Percentiles rank a stretch among this genome's conserved stretches.
Evolutionary conservation across 2,797 vertebrate species (phyloP).

Genomic region (Siniperca undulata): DNA sequence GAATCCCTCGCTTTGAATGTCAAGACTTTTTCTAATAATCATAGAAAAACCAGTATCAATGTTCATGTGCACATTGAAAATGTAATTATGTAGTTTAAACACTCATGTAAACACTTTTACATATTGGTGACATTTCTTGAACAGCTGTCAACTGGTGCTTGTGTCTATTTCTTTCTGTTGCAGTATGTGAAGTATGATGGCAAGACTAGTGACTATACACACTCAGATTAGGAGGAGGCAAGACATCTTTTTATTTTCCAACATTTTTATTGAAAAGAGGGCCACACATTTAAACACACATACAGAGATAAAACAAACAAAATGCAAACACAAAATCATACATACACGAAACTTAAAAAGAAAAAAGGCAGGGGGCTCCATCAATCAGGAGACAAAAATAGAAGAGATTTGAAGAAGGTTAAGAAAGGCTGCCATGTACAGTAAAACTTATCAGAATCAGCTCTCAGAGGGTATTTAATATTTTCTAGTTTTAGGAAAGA

Average conservation of each 20-base stretch:
- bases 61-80: neutral
- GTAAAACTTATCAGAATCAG: no score
- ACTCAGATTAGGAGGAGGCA: neutral
- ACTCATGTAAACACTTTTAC: neutral
- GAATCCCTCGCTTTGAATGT: slow-evolving; percentile 22
- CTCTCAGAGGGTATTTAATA: no score
- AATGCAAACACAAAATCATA: no score
- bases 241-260: neutral
- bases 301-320: no score
- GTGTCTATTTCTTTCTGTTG: neutral
- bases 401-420: no score
- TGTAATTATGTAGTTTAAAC: slow-evolving; percentile 5
- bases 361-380: no score
- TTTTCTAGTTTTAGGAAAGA: no score
- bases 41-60: neutral
- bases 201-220: neutral
- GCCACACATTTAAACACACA: no score
- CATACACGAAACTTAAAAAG: no score
- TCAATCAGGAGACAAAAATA: no score
- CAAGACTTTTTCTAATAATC: neutral
- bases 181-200: neutral
- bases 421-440: no score
- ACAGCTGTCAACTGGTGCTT: neutral
- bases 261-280: no score
- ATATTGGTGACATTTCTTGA: slow-evolving; percentile 12